Evolutionary conservation across 2,888 invertebrate species (phyloP), one percentile per base, ranked within the genome.

Genomic region (Beris morrisii): DNA sequence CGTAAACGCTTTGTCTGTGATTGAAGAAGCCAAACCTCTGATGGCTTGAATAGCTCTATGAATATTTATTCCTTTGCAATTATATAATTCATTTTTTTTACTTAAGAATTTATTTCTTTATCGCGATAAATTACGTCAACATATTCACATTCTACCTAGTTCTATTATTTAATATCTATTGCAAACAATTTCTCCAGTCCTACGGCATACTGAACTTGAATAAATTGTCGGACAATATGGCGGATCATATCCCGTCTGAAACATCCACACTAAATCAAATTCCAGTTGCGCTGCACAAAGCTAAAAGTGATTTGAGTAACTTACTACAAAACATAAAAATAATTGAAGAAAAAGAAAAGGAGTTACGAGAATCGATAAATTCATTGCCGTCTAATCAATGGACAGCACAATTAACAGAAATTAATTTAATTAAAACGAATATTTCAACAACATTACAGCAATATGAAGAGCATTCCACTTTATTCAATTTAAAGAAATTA

Each of bases 11-110:
- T 75, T 85, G 68, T 83, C 86, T 78, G 82, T 88, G 12, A 78
- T 94, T 4, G 85, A 85, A 72, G 91, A 88, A 67, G 87, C 89
- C 1, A 85, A 87, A 73, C 73, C 77, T n/a, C 38, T 59, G 82
- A 69, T 77, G 79, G 43, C 81, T 4, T 38, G 3, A 38, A 12
- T 22, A n/a, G 5, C 13, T 12, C n/a, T 28, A 53, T 15, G 9
- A 22, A 4, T 22, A 12, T 22, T 22, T 30, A 15, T 15, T 9
- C 5, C 28, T 30, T 30, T 28, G 28, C 28, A 53, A 22, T 5
- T 53, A 53, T 28, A 30, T 53, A 22, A 48, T 48, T 30, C 3
- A 4, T 13, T 53, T 53, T 53, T 53, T 53, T 28, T 53, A 53
- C 28, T 22, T 38, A 38, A 38, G 9, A 38, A 38, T 38, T 22